Evolutionary conservation across 2,888 invertebrate genomes (phyloP).

Genomic region (Agonopterix heracliana): DNA sequence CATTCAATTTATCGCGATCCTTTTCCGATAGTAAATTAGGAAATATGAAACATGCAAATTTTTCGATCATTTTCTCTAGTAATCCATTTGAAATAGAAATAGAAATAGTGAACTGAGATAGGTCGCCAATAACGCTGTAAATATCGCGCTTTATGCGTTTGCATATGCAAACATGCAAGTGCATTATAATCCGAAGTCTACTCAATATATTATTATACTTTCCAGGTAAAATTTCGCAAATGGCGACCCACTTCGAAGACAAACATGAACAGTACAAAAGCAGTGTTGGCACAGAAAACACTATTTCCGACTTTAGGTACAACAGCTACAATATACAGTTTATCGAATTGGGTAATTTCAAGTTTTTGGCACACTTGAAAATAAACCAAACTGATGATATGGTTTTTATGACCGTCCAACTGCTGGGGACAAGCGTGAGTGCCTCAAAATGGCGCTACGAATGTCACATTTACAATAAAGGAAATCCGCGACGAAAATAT

Average conservation of each 20-base stretch:
- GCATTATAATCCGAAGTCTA: too few relatives aligned
- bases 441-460: conserved; percentile 56
- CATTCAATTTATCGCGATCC: too few relatives aligned
- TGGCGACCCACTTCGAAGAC: conserved; percentile 39
- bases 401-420: conserved; percentile 43
- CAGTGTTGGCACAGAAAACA: conserved; percentile 43
- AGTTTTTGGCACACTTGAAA: conserved; percentile 45
- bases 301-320: conserved; percentile 22
- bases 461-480: conserved; percentile 52
- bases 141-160: too few relatives aligned
- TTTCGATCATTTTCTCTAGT: too few relatives aligned
- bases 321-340: conserved; percentile 31
- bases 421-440: conserved; percentile 22
- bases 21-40: too few relatives aligned
- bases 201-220: conserved; percentile 15
- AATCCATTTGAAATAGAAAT: too few relatives aligned
- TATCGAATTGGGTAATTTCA: conserved; percentile 30
- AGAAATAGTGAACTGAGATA: too few relatives aligned
- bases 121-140: too few relatives aligned
- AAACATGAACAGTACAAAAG: conserved; percentile 32
- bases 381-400: conserved; percentile 23
- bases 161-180: too few relatives aligned
- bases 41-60: too few relatives aligned
- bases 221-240: conserved; percentile 45
- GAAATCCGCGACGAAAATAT: conserved; percentile 40